Base-by-base conservation (phyloP, 2,113 vertebrate genomes). In the Rhinichthys klamathensis region DNA sequence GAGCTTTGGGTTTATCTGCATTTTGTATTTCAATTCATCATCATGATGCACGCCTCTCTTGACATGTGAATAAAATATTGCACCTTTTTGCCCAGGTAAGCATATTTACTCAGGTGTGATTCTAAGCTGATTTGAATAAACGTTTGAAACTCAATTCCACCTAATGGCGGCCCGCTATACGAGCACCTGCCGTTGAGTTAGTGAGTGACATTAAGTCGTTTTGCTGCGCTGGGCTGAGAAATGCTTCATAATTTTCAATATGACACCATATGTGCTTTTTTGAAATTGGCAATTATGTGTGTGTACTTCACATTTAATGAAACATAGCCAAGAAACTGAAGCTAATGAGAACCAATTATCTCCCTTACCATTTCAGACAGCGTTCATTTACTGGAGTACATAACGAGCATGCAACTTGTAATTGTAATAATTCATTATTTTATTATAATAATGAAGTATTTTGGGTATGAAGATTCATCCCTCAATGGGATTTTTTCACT, bases 91-190 rank as follows among this genome's bases (percentile, higher is more conserved):
- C 91, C 85, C 91, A 94, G 92, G 92, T 94, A 94, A 94, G 94
- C 94, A 90, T 90, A 92, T 95, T 93, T 93, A 90, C 87, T 89
- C 56, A 91, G 88, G 87, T 86, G 90, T 92, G 94, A 93, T 92
- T 92, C 89, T 92, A 92, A 93, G 92, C 92, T 93, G 88, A 95
- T 95, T 94, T 94, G 87, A 94, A 95, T 94, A 94, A 94, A 93
- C 92, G 90, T 91, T 87, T 88, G 89, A 91, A 92, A 93, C 92
- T 91, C 93, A 95, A 94, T 95, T 94, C 94, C 75, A 75, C 88
- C 92, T 95, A 94, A 95, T 94, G 94, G 92, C 92, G 51, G 92
- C 91, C 89, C 88, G 91, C 91, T 93, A 90, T 92, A 88, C 88
- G 91, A 94, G 93, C 94, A 94, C 92, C 93, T 94, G 93, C 93